A percentile compares a stretch with the other conserved stretches of the same genome.
These are phyloP conservation scores for Malacoraja senta DNA, from an alignment of 2,797 vertebrate genomes.

Conservation along the genomic window DNA sequence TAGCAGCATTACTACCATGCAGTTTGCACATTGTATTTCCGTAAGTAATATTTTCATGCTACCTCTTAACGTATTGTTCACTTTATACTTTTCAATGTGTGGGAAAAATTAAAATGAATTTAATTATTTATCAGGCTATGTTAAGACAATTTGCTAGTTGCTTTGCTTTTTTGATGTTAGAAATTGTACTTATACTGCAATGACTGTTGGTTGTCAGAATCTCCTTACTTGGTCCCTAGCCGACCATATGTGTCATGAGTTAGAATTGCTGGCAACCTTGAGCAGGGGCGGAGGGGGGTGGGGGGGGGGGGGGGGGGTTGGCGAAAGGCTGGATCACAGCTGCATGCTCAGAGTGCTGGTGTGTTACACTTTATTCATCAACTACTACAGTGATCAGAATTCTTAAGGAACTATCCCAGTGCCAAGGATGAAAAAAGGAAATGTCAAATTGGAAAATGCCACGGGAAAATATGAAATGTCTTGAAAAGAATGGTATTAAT, in stretches of 20 bases:
- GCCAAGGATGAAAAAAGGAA: neutral
- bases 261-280: constrained; percentile 6
- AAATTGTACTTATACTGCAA: neutral
- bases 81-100: constrained; percentile 6
- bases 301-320: constrained; percentile 40
- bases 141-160: neutral
- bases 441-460: constrained; percentile 4
- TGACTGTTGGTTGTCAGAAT: constrained; percentile 53
- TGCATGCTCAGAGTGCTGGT: constrained; percentile 45
- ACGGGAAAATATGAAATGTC: constrained; percentile 20
- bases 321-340: constrained; percentile 49
- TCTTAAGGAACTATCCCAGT: constrained; percentile 16
- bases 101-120: no score
- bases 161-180: neutral
- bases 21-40: neutral
- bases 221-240: constrained; percentile 45
- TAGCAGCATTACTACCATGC: neutral
- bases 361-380: constrained; percentile 46
- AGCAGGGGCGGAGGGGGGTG: neutral
- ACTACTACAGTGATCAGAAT: constrained; percentile 47
- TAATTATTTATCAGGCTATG: neutral
- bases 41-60: no score
- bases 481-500: constrained; percentile 36
- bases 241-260: constrained; percentile 40
- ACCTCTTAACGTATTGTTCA: neutral